Evolutionary conservation across 1,140 invertebrate genomes (phyloP).

Genomic region (Sitophilus oryzae): DNA sequence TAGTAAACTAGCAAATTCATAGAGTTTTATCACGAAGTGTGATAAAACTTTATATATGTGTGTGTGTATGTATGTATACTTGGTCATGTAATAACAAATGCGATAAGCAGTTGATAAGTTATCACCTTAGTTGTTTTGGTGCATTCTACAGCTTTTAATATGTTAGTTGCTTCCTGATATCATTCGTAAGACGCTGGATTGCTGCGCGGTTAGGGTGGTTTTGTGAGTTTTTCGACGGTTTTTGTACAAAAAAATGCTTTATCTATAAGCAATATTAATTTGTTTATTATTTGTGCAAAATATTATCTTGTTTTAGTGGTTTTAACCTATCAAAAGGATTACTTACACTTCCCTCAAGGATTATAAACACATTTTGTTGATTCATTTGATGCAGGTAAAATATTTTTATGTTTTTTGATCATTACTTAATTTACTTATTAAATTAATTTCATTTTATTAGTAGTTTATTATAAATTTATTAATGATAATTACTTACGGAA

Average conservation of each 20-base stretch:
- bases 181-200: constrained; percentile 3
- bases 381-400: no score
- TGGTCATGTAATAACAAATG: constrained; percentile 34
- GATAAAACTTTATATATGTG: constrained; percentile 33
- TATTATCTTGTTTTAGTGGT: no score
- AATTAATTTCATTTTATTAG: no score
- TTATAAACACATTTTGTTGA: no score
- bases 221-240: neutral
- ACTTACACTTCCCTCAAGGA: no score
- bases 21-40: constrained; percentile 33
- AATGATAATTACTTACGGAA: no score
- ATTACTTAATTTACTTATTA: no score
- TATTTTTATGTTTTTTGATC: no score
- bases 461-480: no score
- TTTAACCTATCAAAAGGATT: no score
- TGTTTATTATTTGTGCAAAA: no score
- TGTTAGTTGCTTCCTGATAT: constrained; percentile 23
- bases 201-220: neutral
- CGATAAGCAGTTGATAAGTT: constrained; percentile 35
- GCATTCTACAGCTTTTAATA: constrained; percentile 24
- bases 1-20: constrained; percentile 35
- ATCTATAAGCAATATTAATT: no score
- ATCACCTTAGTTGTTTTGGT: constrained; percentile 38
- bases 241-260: neutral
- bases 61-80: constrained; percentile 30